Base-by-base conservation (phyloP, 2,797 vertebrate species). In the Eospalax fontanierii region DNA sequence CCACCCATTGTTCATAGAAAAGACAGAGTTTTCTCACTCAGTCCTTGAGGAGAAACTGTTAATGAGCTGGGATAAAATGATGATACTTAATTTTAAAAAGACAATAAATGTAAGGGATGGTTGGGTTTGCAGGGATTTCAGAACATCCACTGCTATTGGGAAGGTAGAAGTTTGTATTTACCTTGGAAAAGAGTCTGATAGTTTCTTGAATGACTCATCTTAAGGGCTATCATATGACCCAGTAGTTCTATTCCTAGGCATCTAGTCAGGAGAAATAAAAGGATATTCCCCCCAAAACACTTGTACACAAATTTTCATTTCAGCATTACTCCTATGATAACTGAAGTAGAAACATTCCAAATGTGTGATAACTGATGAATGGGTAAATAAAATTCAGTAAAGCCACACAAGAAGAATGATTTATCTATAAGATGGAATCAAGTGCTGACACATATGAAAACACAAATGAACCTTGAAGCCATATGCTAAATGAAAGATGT, bases 1-100 rank as follows among this genome's bases (percentile, higher is more conserved):
- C 40, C 33, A 30, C 14, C n/a, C 28, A 33, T 15, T 21, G 22
- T 63, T 89, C 71, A 50, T 70, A 90, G 74, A 90, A 91, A 75
- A 91, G 50, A 94, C 46, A 81, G 38, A 65, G 30, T n/a, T 95
- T 68, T 65, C 28, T 90, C 74, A 68, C 30, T 91, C 35, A 86
- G 2, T 15, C 63, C 80, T 75, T 66, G 80, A 79, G 43, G 50
- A 19, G 50, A 82, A 86, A 66, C 30, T 94, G 33, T 85, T 85
- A 89, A 65, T 21, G 50, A 89, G 10, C 61, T 59, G 19, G 22
- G 18, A 70, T 90, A 91, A 71, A 82, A 87, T 54, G 28, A 87
- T 46, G 66, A 9, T 40, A 87, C 43, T 80, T 82, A 75, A 87
- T 38, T 46, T 87, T 57, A 71, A 94, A 66, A 40, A 54, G 50